phyloP scores from a whole-genome alignment of 2,797 vertebrate species.

The Limosa lapponica region DNA sequence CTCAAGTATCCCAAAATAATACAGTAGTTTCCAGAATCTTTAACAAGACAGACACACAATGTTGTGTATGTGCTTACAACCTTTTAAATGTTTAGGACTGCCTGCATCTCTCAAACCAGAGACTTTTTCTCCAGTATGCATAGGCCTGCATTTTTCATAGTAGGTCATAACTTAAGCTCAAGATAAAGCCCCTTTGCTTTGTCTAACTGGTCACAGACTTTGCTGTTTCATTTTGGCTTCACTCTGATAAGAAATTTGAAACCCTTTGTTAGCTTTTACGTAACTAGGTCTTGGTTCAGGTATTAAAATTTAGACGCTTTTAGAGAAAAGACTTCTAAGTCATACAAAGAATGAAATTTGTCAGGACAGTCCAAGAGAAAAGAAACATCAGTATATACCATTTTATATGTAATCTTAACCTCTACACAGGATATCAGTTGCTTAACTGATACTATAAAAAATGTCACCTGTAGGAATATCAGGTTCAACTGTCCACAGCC shows the following conservation, averaged over 20 bases:
- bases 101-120: not conserved
- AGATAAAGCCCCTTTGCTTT: not conserved
- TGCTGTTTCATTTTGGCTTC: not conserved
- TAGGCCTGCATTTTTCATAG: not conserved
- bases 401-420: not conserved
- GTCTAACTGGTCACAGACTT: not conserved
- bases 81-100: not conserved
- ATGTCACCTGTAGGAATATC: not conserved
- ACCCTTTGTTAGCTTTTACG: not conserved
- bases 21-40: not conserved
- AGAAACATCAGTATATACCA: not conserved
- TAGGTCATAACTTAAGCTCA: not conserved
- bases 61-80: not conserved
- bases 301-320: not conserved
- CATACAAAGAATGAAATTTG: not conserved
- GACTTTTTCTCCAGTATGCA: not conserved
- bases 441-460: not conserved
- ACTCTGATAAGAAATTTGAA: not conserved
- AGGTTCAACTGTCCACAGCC: not conserved
- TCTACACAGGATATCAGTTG: not conserved
- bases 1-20: not conserved
- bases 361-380: not conserved
- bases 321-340: not conserved
- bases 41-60: not conserved
- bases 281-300: not conserved